Base-by-base conservation (phyloP, 2,888 invertebrate species). In the Nebria salina region DNA sequence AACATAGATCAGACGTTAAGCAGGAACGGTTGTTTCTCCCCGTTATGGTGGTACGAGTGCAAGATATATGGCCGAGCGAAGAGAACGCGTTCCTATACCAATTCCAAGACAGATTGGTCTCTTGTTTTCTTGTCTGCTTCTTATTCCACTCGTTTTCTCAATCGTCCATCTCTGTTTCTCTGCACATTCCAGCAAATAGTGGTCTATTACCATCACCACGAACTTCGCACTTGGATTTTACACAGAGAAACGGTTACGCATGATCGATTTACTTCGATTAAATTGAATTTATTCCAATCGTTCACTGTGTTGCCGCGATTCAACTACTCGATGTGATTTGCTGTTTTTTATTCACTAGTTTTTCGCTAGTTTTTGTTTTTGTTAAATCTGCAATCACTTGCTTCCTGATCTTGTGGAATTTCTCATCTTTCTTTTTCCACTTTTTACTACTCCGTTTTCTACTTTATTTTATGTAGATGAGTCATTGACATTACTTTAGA, bases 1-100 rank as follows among this genome's bases (percentile, higher is more conserved):
- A 80, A 80, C 80, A 80, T 80, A 80, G 80, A 80, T 80, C 80
- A 80, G 80, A 80, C 75, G 80, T 72, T 80, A 80, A 80, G 80
- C 70, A 80, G 80, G 34, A 20, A 43, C 13, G 54, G 54, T 54
- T 54, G 54, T 54, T 54, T 54, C 54, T 34, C 34, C 34, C 34
- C 34, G 34, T 34, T 34, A 34, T 34, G 34, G 34, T 34, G 75
- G 75, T 25, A 25, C 54, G 34, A 42, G 41, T 15, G 73, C 41
- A 73, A 73, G 66, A 70, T 78, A 65, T 79, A 66, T 79, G 66
- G 74, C 68, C 65, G 74, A 70, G 70, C 4, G 26, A 11, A 15
- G 34, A 70, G 70, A 70, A 11, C 70, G 34, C 25, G 70, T 70
- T 70, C 70, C 70, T 25, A 70, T 54, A 54, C 25, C 75, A 72